Evolutionary conservation across 2,888 invertebrate genomes (phyloP), one percentile per base, ranked within the genome.

Genomic region (Sarcophaga carnaria): DNA sequence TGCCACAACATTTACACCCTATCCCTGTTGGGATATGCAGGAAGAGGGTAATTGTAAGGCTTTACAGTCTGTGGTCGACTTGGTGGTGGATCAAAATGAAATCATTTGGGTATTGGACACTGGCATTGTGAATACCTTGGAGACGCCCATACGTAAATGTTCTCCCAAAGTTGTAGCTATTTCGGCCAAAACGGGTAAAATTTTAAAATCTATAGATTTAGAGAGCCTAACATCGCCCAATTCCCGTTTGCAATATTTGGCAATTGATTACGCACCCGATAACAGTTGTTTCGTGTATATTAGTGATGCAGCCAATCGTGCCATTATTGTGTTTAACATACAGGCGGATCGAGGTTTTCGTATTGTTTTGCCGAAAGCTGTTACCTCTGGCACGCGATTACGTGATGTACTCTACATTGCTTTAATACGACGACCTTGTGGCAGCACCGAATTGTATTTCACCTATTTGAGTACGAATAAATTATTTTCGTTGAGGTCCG

Each of bases 41-140:
- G 95, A 95, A 89, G 94, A 95, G 88, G 95, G 94, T 81, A 95
- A 95, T 93, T 96, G 95, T 90, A 93, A 94, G 54, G 95, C 95
- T 0, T 93, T 97, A 22, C 96, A 97, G 90, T 96, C 95, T 78
- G 96, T 95, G 2, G 95, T 97, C 0, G 97, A 97, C 90, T 92
- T 96, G 76, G 93, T 94, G 91, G 91, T 95, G 45, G 96, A 96
- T 88, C 92, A 92, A 63, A 94, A 96, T 91, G 95, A 95, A 70
- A 95, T 96, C 86, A 93, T 97, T 11, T 97, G 97, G 97, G 94
- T 95, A 0, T 93, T 97, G 86, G 97, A 97, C 90, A 95, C 94
- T 14, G 97, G 97, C 17, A 94, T 96, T 67, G 95, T 96, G 0
- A 96, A 96, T 88, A 95, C 96, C 0, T 90, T 96, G 80, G 95